These are phyloP conservation scores for Muraenolepis orangiensis DNA, from an alignment of 2,797 vertebrate genomes.

Conservation along the genomic window DNA sequence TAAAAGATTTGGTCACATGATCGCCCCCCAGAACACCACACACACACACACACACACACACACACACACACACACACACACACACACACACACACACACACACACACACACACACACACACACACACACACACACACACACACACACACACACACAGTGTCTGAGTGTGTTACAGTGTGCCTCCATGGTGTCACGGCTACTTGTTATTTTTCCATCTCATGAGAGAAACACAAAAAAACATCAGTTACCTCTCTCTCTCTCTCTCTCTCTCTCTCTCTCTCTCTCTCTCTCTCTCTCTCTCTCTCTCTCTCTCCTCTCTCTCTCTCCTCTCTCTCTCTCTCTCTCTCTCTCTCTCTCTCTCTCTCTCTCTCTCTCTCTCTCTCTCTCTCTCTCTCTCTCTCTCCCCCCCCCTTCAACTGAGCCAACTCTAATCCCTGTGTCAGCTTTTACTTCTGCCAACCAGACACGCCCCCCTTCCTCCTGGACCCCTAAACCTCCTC, in stretches of 20 bases:
- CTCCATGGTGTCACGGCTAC: too few relatives aligned
- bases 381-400: conserved; percentile 37
- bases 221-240: too few relatives aligned
- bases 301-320: too few relatives aligned
- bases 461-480: conserved; percentile 22
- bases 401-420: not conserved
- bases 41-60: conserved; percentile 1
- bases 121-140: conserved; percentile 19
- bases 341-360: conserved; percentile 6
- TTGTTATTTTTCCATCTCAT: too few relatives aligned
- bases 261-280: too few relatives aligned
- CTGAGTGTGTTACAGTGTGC: too few relatives aligned
- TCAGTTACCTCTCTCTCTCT: too few relatives aligned
- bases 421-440: not conserved
- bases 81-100: conserved; percentile 14
- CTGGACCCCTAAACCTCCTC: conserved; percentile 39
- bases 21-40: not conserved
- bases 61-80: conserved; percentile 2
- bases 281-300: too few relatives aligned
- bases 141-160: conserved; percentile 34
- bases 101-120: conserved; percentile 11
- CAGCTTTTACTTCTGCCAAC: not conserved
- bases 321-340: conserved; percentile 38
- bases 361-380: conserved; percentile 10
- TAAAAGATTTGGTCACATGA: not conserved